Evolutionary conservation across 2,113 vertebrate genomes (phyloP), one percentile per base, ranked within the genome.

Genomic region (Odontesthes bonariensis): DNA sequence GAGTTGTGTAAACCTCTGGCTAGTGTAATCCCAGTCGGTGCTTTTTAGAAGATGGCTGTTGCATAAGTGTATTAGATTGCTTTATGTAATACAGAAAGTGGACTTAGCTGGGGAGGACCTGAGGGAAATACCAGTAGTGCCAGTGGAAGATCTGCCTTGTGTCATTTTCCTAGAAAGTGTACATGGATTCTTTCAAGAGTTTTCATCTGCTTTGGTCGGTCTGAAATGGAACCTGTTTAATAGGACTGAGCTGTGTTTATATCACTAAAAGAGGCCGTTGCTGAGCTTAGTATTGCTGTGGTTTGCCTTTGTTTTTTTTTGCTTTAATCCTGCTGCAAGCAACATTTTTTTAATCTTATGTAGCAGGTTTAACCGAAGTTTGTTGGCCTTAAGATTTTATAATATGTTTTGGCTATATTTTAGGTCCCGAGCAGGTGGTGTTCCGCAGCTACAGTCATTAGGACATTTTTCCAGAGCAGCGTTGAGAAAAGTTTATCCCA

Each of bases 1-100:
- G 64, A 63, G 55, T 55, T 70, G 54, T 71, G 42, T 73, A 86
- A 81, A 86, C 73, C 9, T 80, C 76, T 79, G 75, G 61, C 63
- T 46, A 84, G 53, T 61, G 46, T 77, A 73, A 52, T 69, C 64
- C 69, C 31, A 51, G 54, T 60, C 27, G 1, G 51, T 66, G 61
- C 17, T 83, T 80, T 55, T 63, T 14, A 79, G 58, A n/a, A 49
- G 62, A 54, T 27, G 66, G 67, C 77, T 84, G 81, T 89, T 90
- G 63, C 73, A 69, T 82, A 80, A 79, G 77, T 61, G 23, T 76
- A 64, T 77, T 64, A 81, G 52, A 77, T 76, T 40, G 54, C 40
- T 44, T 79, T 64, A 71, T 67, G 51, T 32, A 62, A 65, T 55
- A 66, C 64, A 82, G 38, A 62, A 57, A 65, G 56, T 70, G 40